phyloP scores from a whole-genome alignment of 2,113 vertebrate species.

The Chamaetylas fuelleborni region DNA sequence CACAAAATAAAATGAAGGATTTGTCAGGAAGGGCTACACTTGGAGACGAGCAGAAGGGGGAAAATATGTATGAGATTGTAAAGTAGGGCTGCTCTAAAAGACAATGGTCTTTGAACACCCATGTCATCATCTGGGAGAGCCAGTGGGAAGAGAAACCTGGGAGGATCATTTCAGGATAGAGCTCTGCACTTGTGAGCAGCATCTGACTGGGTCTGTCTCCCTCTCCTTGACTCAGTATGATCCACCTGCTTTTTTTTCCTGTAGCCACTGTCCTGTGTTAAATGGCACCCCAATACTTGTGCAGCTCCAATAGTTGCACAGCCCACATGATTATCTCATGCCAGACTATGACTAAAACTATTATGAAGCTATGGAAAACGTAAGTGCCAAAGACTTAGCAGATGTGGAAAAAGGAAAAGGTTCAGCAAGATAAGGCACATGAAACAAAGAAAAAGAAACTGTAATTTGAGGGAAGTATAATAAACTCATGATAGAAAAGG shows the following conservation, averaged over 20 bases:
- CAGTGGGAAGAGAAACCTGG: neutral
- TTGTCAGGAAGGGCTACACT: neutral
- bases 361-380: neutral
- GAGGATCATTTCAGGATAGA: neutral
- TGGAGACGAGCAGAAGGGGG: neutral
- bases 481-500: neutral
- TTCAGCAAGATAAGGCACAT: neutral
- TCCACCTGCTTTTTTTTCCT: neutral
- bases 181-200: neutral
- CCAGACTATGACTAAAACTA: neutral
- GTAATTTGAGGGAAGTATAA: neutral
- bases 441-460: neutral
- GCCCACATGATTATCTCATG: neutral
- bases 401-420: neutral
- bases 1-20: neutral
- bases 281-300: neutral
- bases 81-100: neutral
- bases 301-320: neutral
- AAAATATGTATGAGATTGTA: neutral
- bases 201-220: neutral
- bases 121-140: neutral
- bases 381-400: neutral
- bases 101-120: neutral
- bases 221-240: neutral
- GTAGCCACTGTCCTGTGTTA: neutral